Evolutionary conservation across 2,113 vertebrate genomes (phyloP), one percentile per base, ranked within the genome.

Genomic region (Pygathrix nemaeus): DNA sequence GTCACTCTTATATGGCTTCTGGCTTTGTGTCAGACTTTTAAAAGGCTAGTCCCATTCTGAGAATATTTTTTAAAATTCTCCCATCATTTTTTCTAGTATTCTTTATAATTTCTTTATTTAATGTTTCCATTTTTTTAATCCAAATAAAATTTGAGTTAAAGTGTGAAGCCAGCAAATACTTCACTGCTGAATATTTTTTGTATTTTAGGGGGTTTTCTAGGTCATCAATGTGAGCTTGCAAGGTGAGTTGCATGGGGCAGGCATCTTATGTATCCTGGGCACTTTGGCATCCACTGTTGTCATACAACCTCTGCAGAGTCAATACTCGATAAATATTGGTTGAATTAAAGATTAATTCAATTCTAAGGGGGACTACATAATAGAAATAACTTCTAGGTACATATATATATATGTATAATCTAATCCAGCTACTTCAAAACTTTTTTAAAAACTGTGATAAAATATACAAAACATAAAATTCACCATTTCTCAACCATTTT

Each of bases 61-160:
- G 5, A 64, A 27, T 64, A 64, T 32, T 64, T 64, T 64, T 64
- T 0, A 6, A 64, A 94, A 90, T n/a, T 68, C 57, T 82, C 27
- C 25, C 30, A 40, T 73, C 68, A 27, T 80, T 82, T 66, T 80
- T 86, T 40, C 45, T 59, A 75, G 48, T 55, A 86, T 40, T 48
- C 13, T 86, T 40, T 40, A 96, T 35, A 23, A 88, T 85, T 88
- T 81, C 59, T 93, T 68, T 82, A 93, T 50, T 90, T 38, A 75
- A 17, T 35, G 18, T 78, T 83, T 92, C 25, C 35, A 68, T 70
- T 40, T 43, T 40, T 80, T 30, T n/a, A 48, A 66, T 27, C 10
- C 21, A 81, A 88, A 79, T 7, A 13, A 45, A 79, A 93, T 64
- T 43, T 76, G n/a, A 50, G 10, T 55, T 95, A 76, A 30, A 70